phyloP scores from a whole-genome alignment of 2,113 vertebrate genomes.

The Urocitellus parryii region DNA sequence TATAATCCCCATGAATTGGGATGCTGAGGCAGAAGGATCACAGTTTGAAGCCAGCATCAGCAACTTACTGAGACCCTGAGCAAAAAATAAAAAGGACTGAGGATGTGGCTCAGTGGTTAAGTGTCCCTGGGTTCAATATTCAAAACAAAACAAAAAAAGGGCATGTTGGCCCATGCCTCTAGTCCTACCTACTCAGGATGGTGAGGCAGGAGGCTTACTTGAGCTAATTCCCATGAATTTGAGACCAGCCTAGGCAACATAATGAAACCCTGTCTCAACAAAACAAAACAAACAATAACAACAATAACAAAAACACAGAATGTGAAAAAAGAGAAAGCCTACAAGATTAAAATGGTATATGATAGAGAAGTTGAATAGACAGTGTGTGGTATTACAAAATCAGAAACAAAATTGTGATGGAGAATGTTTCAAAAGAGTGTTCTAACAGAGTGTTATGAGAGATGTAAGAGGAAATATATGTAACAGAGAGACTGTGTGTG shows the following conservation, averaged over 20 bases:
- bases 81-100: too few species aligned
- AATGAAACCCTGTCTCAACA: background rate
- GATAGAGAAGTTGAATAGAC: background rate
- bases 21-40: too few species aligned
- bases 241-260: background rate
- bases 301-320: background rate
- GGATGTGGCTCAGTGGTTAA: too few species aligned
- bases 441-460: background rate
- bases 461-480: background rate
- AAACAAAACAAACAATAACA: background rate
- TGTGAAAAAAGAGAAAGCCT: background rate
- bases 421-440: background rate
- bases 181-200: background rate
- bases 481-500: background rate
- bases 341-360: background rate
- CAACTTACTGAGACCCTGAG: too few species aligned
- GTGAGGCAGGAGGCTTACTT: background rate
- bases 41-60: too few species aligned
- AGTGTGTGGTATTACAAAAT: background rate
- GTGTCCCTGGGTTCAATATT: too few species aligned
- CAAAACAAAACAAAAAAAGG: background rate
- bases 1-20: too few species aligned
- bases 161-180: too few species aligned
- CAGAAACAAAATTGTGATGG: background rate
- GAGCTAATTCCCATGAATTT: too few species aligned